phyloP scores from a whole-genome alignment of 2,113 vertebrate species.

The Rhinoderma darwinii region DNA sequence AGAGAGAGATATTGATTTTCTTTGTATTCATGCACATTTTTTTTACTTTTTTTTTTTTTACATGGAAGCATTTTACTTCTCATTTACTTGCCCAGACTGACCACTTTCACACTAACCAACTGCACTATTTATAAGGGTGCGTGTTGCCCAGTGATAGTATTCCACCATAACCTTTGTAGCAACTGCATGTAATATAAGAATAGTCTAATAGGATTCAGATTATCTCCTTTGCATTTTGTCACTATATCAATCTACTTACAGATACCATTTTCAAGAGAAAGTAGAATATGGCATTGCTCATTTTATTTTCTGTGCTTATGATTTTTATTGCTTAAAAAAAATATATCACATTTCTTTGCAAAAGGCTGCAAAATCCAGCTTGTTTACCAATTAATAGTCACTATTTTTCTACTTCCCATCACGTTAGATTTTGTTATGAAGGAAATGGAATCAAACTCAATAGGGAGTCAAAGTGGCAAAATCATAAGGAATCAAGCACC shows the following conservation, averaged over 20 bases:
- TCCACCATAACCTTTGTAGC: background rate
- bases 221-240: background rate
- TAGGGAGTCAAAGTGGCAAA: constrained; percentile 66
- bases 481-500: constrained; percentile 52
- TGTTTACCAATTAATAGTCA: constrained; percentile 47
- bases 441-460: constrained; percentile 50
- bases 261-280: constrained; percentile 6
- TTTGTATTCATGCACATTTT: no score
- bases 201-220: background rate
- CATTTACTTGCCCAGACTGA: no score
- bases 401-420: constrained; percentile 44
- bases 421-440: constrained; percentile 45
- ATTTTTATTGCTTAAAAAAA: constrained; percentile 13
- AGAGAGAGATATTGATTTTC: no score
- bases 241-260: background rate
- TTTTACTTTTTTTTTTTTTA: no score
- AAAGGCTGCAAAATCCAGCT: constrained; percentile 1
- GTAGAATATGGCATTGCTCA: background rate
- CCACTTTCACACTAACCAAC: no score
- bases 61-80: no score
- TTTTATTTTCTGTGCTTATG: constrained; percentile 21
- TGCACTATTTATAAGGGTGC: background rate
- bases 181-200: background rate
- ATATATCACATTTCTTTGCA: background rate
- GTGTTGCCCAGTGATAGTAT: background rate